A percentile compares a stretch with the other conserved stretches of the same genome.
Conservation (phyloP, 2,113 vertebrate species). For the Spilogale gracilis region DNA sequence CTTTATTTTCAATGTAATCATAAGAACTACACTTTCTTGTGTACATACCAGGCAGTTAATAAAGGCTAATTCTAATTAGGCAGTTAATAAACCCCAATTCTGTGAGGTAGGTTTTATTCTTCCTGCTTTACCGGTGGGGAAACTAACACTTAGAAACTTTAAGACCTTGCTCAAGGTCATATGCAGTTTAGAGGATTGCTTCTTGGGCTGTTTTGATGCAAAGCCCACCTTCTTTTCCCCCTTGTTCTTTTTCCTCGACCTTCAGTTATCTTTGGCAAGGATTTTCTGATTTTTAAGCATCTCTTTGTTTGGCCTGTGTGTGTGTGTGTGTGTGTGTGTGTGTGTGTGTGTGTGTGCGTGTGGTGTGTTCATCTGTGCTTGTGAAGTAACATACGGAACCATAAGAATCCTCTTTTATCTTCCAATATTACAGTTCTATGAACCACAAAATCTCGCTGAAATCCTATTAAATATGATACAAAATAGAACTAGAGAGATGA, state of each 20-base stretch:
- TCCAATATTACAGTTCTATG: neutral
- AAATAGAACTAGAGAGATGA: conserved; percentile 15
- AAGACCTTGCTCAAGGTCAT: conserved; percentile 28
- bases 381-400: neutral
- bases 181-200: neutral
- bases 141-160: neutral
- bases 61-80: neutral
- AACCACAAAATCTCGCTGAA: conserved; percentile 28
- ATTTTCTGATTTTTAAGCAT: conserved; percentile 20
- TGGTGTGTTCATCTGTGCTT: neutral
- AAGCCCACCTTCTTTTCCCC: neutral
- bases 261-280: neutral
- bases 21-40: neutral
- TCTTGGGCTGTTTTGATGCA: neutral
- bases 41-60: neutral
- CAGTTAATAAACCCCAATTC: too few species aligned
- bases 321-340: neutral
- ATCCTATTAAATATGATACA: conserved; percentile 47
- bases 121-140: neutral
- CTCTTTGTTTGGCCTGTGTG: neutral
- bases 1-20: conserved; percentile 49
- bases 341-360: neutral
- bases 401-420: neutral
- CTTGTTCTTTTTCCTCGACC: neutral
- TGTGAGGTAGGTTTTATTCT: neutral